Conservation (phyloP, 2,797 vertebrate species). For the Poecilia picta region DNA sequence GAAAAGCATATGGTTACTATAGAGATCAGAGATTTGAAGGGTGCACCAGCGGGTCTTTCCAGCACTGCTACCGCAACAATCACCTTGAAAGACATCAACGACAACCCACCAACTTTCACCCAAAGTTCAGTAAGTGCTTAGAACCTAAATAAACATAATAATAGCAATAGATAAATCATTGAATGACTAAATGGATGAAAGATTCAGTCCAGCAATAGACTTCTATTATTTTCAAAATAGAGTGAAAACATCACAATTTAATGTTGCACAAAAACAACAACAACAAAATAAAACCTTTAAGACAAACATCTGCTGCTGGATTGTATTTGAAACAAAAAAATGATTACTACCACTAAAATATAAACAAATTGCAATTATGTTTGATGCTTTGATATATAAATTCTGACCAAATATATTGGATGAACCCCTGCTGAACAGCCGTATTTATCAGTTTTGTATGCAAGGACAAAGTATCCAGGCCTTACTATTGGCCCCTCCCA, state of each 20-base stretch:
- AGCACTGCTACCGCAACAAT: conserved; percentile 83
- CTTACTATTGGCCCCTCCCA: background rate
- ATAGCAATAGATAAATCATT: background rate
- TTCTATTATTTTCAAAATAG: background rate
- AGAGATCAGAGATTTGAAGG: conserved; percentile 85
- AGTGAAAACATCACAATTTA: background rate
- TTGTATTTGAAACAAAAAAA: background rate
- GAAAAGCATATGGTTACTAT: conserved; percentile 74
- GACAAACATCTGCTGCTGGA: background rate
- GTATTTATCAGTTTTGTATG: background rate
- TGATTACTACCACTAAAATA: background rate
- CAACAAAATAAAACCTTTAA: background rate
- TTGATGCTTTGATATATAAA: background rate
- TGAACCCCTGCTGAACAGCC: background rate
- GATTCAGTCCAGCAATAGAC: background rate
- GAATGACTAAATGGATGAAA: background rate
- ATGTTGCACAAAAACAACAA: background rate
- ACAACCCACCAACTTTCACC: conserved; percentile 85
- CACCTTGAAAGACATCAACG: conserved; percentile 84
- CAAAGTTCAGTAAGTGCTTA: conserved; percentile 80
- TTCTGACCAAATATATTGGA: background rate
- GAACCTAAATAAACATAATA: background rate
- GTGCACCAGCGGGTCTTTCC: conserved; percentile 71
- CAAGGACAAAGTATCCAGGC: background rate
- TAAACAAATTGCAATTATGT: background rate